phyloP scores from a whole-genome alignment of 1,140 invertebrate genomes.

The Sycophila sp. region DNA sequence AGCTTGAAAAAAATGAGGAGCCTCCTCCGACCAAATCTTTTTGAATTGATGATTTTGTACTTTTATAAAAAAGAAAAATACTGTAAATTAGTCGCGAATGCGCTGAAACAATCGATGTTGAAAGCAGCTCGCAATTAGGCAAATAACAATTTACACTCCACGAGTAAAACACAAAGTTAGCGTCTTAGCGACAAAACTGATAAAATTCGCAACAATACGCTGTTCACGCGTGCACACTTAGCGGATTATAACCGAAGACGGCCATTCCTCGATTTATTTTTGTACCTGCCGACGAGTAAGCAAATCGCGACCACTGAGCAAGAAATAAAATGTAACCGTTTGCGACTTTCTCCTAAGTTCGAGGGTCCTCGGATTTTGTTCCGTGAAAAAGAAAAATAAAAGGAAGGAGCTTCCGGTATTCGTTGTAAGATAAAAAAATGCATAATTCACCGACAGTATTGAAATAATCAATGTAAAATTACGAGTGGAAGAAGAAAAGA shows the following conservation, averaged over 20 bases:
- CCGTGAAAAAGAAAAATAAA: neutral
- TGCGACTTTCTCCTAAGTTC: no score
- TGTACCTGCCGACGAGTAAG: no score
- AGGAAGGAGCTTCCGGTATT: constrained; percentile 25
- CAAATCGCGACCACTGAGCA: no score
- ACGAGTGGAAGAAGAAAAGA: neutral
- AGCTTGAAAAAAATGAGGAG: neutral
- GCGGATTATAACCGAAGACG: neutral
- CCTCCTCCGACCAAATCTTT: constrained; percentile 29
- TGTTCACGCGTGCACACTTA: neutral
- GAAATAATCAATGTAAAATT: constrained; percentile 12
- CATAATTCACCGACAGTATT: constrained; percentile 35
- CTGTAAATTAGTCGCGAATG: constrained; percentile 33
- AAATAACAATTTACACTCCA: no score
- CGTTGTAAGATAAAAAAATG: constrained; percentile 26
- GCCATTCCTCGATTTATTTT: constrained; percentile 12
- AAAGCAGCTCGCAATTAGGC: constrained; percentile 17
- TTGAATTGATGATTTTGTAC: constrained; percentile 50
- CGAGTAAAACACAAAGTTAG: no score
- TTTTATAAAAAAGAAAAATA: constrained; percentile 56
- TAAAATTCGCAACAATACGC: neutral
- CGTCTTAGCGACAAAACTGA: constrained; percentile 17
- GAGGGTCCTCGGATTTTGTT: neutral
- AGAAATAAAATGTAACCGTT: no score
- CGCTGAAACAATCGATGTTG: constrained; percentile 22